These are phyloP conservation scores for Litocranius walleri DNA, from an alignment of 2,113 vertebrate genomes.

Conservation along the genomic window DNA sequence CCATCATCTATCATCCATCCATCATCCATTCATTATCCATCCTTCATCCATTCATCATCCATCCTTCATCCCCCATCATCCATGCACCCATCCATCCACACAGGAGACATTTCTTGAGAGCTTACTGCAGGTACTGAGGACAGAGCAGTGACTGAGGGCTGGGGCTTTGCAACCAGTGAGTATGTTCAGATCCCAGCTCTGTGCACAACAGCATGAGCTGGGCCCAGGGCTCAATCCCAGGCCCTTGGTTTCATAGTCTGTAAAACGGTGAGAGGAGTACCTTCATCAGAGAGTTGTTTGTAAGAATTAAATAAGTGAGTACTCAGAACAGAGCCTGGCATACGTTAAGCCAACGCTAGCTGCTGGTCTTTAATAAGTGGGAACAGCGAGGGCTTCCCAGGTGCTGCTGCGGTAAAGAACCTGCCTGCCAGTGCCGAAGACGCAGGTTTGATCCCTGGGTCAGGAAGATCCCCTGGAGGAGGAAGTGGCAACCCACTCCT, in stretches of 20 bases:
- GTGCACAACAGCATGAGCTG: fast-evolving
- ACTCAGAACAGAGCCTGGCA: neutral
- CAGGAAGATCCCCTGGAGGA: neutral
- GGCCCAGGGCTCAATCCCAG: neutral
- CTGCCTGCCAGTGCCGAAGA: neutral
- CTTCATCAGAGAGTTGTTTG: neutral
- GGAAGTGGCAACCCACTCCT: neutral
- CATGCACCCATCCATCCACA: too few relatives aligned
- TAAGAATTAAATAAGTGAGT: neutral
- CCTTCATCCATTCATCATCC: neutral
- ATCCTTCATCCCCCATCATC: neutral
- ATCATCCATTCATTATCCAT: neutral
- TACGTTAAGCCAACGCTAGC: neutral
- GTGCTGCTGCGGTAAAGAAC: fast-evolving
- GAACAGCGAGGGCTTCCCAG: neutral
- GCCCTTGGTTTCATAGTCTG: neutral
- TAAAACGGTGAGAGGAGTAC: neutral
- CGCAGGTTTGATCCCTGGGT: neutral
- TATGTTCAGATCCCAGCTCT: neutral
- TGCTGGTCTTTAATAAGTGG: neutral
- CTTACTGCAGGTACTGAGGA: neutral
- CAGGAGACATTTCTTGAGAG: neutral
- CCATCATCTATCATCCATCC: neutral
- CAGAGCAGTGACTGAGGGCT: neutral
- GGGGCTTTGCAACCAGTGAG: neutral